Evolutionary conservation across 2,113 vertebrate species (phyloP).

Genomic region (Bubo blakistoni): DNA sequence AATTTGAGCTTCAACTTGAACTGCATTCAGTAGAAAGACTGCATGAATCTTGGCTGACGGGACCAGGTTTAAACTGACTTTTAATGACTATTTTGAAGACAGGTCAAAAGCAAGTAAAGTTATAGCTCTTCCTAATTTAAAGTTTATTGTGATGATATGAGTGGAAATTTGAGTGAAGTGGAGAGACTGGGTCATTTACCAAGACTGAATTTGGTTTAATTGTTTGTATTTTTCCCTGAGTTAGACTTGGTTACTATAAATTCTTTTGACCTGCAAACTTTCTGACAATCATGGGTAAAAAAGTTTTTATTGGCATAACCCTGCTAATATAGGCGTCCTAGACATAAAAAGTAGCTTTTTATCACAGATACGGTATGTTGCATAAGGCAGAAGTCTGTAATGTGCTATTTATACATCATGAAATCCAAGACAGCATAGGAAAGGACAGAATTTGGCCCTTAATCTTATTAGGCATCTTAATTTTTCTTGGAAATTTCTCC

Average conservation of each 20-base stretch:
- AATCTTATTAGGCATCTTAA: neutral
- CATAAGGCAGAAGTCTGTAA: neutral
- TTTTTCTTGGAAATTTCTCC: neutral
- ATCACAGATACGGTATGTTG: neutral
- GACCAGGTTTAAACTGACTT: neutral
- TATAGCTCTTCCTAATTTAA: neutral
- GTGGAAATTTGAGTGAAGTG: neutral
- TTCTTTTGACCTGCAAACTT: neutral
- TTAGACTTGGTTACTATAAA: neutral
- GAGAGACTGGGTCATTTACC: neutral
- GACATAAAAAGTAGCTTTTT: neutral
- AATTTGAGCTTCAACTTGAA: neutral
- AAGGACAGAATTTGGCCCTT: neutral
- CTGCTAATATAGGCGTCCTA: neutral
- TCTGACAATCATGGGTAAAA: neutral
- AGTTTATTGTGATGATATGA: neutral
- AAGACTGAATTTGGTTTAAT: neutral
- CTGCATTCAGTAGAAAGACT: neutral
- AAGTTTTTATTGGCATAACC: neutral
- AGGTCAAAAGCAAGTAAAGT: neutral
- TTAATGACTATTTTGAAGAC: neutral
- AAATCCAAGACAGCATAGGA: neutral
- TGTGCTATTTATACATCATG: neutral
- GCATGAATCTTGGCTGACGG: neutral
- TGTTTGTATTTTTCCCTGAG: neutral